Percentiles rank a stretch among this genome's conserved stretches.
Evolutionary conservation across 2,888 invertebrate genomes (phyloP).

Genomic region (Colostygia pectinataria): DNA sequence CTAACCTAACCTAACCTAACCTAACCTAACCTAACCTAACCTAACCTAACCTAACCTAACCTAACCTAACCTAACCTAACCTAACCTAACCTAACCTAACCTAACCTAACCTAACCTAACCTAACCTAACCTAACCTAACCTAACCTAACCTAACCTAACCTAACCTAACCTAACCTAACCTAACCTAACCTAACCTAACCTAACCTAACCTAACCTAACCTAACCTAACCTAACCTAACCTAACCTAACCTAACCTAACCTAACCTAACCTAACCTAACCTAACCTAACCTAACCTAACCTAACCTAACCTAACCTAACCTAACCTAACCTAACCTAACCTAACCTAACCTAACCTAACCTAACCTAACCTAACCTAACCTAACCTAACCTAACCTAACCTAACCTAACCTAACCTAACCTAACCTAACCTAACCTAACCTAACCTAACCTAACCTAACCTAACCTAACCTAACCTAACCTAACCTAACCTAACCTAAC

Average conservation of each 20-base stretch:
- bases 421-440: background rate
- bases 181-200: conserved; percentile 24
- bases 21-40: conserved; percentile 24
- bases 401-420: conserved; percentile 4
- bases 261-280: conserved; percentile 5
- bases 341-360: conserved; percentile 1
- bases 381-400: conserved; percentile 1
- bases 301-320: conserved; percentile 1
- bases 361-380: background rate
- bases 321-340: conserved; percentile 4
- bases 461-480: conserved; percentile 2
- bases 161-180: conserved; percentile 19
- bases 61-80: background rate
- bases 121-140: background rate
- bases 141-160: conserved; percentile 12
- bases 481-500: conserved; percentile 3
- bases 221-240: conserved; percentile 34
- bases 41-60: conserved; percentile 3
- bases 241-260: conserved; percentile 16
- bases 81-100: conserved; percentile 1
- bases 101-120: background rate
- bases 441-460: conserved; percentile 2
- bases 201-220: conserved; percentile 28
- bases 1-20: no score
- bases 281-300: conserved; percentile 4